These are phyloP conservation scores for Eubasilissa splendida DNA, from an alignment of 2,888 invertebrate genomes.

Conservation along the genomic window DNA sequence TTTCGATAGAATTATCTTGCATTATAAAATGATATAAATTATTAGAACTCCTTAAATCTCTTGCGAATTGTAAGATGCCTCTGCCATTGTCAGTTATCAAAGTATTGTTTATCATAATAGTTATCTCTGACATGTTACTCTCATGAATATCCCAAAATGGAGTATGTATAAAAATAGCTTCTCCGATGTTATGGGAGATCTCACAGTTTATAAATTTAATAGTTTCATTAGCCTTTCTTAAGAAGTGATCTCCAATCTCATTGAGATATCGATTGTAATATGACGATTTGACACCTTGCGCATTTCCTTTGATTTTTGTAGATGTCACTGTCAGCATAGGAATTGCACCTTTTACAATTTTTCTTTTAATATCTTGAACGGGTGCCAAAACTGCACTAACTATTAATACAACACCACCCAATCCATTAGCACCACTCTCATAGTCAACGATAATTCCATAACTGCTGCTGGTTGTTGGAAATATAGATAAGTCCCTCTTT, in stretches of 20 bases:
- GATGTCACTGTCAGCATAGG: constrained; percentile 82
- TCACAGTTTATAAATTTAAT: constrained; percentile 86
- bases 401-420: constrained; percentile 87
- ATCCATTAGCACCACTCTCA: constrained; percentile 82
- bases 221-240: constrained; percentile 91
- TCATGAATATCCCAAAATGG: constrained; percentile 89
- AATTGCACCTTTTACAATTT: constrained; percentile 84
- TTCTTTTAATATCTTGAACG: constrained; percentile 80
- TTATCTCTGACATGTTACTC: constrained; percentile 92
- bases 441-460: constrained; percentile 87
- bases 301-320: constrained; percentile 85
- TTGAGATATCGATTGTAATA: constrained; percentile 93
- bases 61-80: constrained; percentile 91
- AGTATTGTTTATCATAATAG: constrained; percentile 89
- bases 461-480: constrained; percentile 90
- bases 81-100: constrained; percentile 89
- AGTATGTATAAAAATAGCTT: constrained; percentile 87
- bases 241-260: constrained; percentile 87
- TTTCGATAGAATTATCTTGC: constrained; percentile 88
- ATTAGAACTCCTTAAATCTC: constrained; percentile 95
- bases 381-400: constrained; percentile 83
- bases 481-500: constrained; percentile 87
- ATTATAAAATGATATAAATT: constrained; percentile 97
- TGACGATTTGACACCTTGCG: constrained; percentile 84
- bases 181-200: constrained; percentile 84